A percentile compares a stretch with the other conserved stretches of the same genome.
Conservation (phyloP, 2,888 invertebrate genomes). For the Caenorhabditis macrosperma region DNA sequence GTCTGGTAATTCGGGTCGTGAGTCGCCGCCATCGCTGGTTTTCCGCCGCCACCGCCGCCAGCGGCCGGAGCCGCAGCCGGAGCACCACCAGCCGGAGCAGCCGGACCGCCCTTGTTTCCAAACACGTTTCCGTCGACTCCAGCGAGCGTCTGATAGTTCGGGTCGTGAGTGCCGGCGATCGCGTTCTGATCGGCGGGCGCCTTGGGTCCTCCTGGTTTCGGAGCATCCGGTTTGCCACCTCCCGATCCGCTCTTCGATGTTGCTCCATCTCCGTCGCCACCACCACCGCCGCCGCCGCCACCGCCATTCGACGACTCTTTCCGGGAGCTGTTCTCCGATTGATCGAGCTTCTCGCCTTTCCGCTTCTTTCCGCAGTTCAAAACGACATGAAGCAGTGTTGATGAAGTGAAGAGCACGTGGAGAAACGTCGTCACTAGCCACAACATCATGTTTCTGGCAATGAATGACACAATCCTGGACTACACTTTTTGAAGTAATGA, state of each 20-base stretch:
- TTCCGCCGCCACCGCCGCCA: neutral
- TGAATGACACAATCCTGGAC: neutral
- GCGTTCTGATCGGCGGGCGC: conserved; percentile 8
- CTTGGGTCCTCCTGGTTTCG: neutral
- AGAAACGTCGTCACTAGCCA: conserved; percentile 4
- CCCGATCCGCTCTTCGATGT: neutral
- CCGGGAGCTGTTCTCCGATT: neutral
- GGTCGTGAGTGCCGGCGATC: conserved; percentile 37
- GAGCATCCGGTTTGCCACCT: neutral
- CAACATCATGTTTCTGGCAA: conserved; percentile 30
- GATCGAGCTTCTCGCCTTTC: neutral
- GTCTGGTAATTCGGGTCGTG: conserved; percentile 44
- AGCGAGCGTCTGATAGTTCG: conserved; percentile 52
- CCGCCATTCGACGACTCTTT: neutral
- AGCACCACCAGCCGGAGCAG: conserved; percentile 8
- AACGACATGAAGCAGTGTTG: neutral
- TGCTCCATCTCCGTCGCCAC: neutral
- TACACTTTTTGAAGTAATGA: neutral
- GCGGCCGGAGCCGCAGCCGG: conserved; percentile 22
- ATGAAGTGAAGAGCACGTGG: conserved; percentile 5
- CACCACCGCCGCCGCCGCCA: too few species aligned
- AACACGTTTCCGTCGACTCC: conserved; percentile 26
- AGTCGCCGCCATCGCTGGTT: conserved; percentile 32
- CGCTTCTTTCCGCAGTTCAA: neutral
- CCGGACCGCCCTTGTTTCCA: conserved; percentile 10